Conservation (phyloP, 1,140 invertebrate species). For the Capitella teleta region DNA sequence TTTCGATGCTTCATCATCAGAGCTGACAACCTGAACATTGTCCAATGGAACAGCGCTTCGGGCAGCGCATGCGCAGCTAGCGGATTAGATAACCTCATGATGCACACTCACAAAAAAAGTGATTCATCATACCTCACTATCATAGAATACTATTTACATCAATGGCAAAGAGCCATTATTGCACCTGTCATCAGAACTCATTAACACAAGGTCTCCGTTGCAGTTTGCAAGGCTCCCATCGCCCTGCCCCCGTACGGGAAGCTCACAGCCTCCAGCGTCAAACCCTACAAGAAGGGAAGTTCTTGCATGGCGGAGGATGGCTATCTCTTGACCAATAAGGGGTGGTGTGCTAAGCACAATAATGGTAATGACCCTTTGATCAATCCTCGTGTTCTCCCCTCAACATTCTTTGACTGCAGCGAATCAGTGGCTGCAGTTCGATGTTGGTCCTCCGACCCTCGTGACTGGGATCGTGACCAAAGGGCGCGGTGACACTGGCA, state of each 20-base stretch:
- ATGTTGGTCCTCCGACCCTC: slow-evolving; percentile 48
- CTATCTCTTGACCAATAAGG: slow-evolving; percentile 46
- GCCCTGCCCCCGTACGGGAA: slow-evolving; percentile 47
- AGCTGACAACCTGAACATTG: no score
- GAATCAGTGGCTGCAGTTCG: slow-evolving; percentile 50
- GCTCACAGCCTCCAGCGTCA: slow-evolving; percentile 43
- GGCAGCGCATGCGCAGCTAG: no score
- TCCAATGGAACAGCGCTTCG: no score
- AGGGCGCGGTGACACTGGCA: slow-evolving; percentile 47
- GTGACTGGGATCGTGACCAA: slow-evolving; percentile 49
- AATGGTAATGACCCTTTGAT: slow-evolving; percentile 34
- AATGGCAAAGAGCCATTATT: no score
- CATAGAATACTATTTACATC: no score
- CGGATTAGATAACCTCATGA: no score
- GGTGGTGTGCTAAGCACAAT: slow-evolving; percentile 48
- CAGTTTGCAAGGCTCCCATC: slow-evolving; percentile 49
- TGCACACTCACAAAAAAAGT: no score
- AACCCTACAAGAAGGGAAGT: slow-evolving; percentile 38
- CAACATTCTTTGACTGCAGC: slow-evolving; percentile 28
- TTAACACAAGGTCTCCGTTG: no score
- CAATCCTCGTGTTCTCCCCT: not conserved
- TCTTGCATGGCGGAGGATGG: slow-evolving; percentile 49
- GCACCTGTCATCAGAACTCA: no score
- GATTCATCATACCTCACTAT: no score
- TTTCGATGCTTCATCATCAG: no score